Base-by-base conservation (phyloP, 2,113 vertebrate species). In the Casuarius casuarius region DNA sequence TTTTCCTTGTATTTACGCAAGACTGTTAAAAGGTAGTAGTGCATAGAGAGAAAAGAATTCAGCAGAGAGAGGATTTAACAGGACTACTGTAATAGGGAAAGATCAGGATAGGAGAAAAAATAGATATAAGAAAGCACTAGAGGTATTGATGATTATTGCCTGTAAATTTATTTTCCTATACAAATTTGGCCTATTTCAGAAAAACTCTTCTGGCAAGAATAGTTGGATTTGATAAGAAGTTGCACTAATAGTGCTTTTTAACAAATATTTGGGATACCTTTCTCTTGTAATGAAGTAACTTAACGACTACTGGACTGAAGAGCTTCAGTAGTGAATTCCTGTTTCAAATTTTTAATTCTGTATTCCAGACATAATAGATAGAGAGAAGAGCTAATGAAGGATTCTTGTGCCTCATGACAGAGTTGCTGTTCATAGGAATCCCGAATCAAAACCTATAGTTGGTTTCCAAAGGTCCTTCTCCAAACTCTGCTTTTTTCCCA, bases 401-500 rank as follows among this genome's bases (percentile, higher is more conserved):
- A 71, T 81, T 63, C 29, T 65, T 21, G 42, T 77, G 35, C 28
- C 48, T 87, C 16, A 2, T 65, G 40, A 54, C 14, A 74, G 38
- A 78, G 11, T 33, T 84, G 48, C 51, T 62, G 23, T 75, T 87
- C 25, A 59, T 71, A 28, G 38, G 62, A 74, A 74, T 87, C 20
- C 21, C 61, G 26, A 78, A 40, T 74, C 52, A 79, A 89, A 86
- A 51, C 93, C 78, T 85, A 38, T 46, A 49, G 61, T 35, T 90
- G 76, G 83, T 87, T 96, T 86, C 67, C 82, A 87, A 85, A 80
- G 65, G 71, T 25, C 52, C 56, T 68, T 66, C 71, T 90, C 67
- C 63, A 73, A 74, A 28, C 77, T 68, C 49, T 79, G n/a, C 20
- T 76, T 76, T 87, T 83, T 85, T 96, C 96, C 77, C 68, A 44